phyloP scores from a whole-genome alignment of 2,888 invertebrate genomes.

The Unio delphinus region DNA sequence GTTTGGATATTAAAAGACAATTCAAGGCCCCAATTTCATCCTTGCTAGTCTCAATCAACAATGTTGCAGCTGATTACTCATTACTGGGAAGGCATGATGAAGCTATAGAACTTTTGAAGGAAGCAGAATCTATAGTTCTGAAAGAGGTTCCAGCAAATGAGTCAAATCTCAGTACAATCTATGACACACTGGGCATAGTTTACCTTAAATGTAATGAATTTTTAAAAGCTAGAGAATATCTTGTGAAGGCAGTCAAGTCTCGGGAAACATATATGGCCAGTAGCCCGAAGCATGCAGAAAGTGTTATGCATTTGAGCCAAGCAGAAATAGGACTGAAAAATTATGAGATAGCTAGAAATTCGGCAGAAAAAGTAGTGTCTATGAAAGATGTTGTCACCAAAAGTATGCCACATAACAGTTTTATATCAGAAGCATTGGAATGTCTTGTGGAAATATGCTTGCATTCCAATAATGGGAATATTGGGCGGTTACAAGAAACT shows the following conservation, averaged over 20 bases:
- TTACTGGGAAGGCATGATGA: constrained; percentile 12
- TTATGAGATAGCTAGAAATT: no score
- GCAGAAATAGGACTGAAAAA: constrained; percentile 2
- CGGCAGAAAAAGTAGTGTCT: no score
- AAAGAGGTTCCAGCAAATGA: constrained; percentile 8
- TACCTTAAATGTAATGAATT: constrained; percentile 11
- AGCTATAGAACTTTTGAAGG: constrained; percentile 25
- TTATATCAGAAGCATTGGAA: no score
- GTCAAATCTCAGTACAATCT: constrained; percentile 6
- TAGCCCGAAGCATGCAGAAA: constrained; percentile 14
- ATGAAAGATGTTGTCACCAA: no score
- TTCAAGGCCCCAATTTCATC: constrained; percentile 31
- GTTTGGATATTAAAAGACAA: constrained; percentile 30
- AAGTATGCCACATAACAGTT: no score
- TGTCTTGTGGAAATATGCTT: no score
- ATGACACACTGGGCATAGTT: constrained; percentile 27
- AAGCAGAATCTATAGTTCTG: constrained; percentile 16
- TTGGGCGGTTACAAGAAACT: no score
- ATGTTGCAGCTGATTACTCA: constrained; percentile 28
- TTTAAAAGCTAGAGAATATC: constrained; percentile 13
- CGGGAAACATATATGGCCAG: constrained; percentile 9
- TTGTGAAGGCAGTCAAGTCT: constrained; percentile 18
- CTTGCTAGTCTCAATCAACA: constrained; percentile 35
- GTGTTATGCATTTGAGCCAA: constrained; percentile 7
- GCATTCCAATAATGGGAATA: no score